Percentiles rank a stretch among this genome's conserved stretches.
Evolutionary conservation across 2,888 invertebrate genomes (phyloP).

Genomic region (Oscheius onirici): DNA sequence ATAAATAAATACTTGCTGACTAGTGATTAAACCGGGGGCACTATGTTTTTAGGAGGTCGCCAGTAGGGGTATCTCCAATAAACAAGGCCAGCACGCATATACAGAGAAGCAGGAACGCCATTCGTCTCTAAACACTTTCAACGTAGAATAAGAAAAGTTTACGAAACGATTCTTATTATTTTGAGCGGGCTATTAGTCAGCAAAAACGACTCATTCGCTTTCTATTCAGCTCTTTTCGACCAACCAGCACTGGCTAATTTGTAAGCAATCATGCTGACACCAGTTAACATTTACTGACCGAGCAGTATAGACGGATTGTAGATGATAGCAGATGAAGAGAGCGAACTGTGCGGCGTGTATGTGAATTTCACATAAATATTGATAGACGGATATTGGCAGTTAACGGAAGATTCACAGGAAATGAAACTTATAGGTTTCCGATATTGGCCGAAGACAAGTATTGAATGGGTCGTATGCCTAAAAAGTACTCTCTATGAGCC

Average conservation of each 20-base stretch:
- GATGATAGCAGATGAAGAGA: neutral
- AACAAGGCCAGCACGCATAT: neutral
- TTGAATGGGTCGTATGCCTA: too few relatives aligned
- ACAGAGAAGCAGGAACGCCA: neutral
- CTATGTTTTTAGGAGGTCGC: neutral
- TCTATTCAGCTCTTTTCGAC: too few relatives aligned
- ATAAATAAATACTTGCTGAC: neutral
- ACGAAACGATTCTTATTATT: neutral
- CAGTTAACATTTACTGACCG: too few relatives aligned
- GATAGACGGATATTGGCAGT: constrained; percentile 4
- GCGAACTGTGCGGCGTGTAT: constrained; percentile 8
- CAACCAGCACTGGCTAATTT: too few relatives aligned
- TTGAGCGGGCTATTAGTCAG: neutral
- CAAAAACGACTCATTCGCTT: too few relatives aligned
- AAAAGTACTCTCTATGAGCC: too few relatives aligned
- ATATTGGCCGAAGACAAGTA: too few relatives aligned
- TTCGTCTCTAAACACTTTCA: neutral
- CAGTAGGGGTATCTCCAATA: neutral
- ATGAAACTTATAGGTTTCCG: neutral
- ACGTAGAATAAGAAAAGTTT: neutral
- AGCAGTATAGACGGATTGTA: neutral
- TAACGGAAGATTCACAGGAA: neutral
- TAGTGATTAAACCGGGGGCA: neutral
- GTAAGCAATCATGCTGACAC: too few relatives aligned
- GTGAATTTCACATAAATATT: constrained; percentile 20